A percentile compares a stretch with the other conserved stretches of the same genome.
phyloP scores from a whole-genome alignment of 2,113 vertebrate species.

The Nesoenas mayeri region DNA sequence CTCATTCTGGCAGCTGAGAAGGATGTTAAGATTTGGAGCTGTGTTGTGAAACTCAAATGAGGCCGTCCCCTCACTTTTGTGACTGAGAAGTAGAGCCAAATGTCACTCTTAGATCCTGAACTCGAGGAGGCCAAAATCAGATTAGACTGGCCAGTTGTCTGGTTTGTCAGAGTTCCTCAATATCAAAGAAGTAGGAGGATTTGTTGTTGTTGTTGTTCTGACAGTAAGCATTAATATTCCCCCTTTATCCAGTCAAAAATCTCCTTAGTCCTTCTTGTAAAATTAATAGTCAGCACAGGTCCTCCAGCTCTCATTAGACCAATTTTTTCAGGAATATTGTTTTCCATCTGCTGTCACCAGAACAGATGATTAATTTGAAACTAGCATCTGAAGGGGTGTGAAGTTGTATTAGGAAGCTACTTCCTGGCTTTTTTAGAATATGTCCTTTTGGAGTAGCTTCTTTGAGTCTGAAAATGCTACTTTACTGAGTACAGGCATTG shows the following conservation, averaged over 20 bases:
- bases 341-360: constrained; percentile 28
- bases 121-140: not conserved
- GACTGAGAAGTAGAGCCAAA: not conserved
- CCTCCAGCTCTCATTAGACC: constrained; percentile 4
- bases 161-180: not conserved
- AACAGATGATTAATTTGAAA: constrained; percentile 47
- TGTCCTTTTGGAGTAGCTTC: not conserved
- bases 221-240: not conserved
- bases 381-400: not conserved
- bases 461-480: not conserved
- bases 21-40: not conserved
- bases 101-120: not conserved
- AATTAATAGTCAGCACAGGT: not conserved
- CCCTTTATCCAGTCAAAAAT: not conserved
- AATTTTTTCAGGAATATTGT: constrained; percentile 11
- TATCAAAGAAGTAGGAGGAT: not conserved
- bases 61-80: not conserved
- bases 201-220: not conserved
- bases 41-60: not conserved
- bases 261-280: not conserved
- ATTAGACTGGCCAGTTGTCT: not conserved
- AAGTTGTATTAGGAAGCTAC: constrained; percentile 1
- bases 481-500: not conserved
- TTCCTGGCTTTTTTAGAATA: not conserved
- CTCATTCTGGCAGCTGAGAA: not conserved